A percentile compares a stretch with the other conserved stretches of the same genome.
These are phyloP conservation scores for Byasa hedistus DNA, from an alignment of 2,888 invertebrate genomes.

Conservation along the genomic window DNA sequence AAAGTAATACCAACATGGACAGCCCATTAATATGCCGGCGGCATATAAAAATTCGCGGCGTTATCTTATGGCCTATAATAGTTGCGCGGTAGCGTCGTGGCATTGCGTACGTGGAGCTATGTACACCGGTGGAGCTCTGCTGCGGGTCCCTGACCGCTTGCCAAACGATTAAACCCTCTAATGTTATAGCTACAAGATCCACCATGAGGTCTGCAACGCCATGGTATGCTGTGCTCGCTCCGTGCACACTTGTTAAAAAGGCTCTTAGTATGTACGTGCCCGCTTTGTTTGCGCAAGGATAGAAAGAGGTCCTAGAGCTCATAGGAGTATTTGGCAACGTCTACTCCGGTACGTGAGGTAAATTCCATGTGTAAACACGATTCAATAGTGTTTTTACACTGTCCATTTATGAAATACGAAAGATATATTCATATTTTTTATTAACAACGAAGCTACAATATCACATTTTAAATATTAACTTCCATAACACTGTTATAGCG, in stretches of 20 bases:
- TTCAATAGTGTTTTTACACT: slow-evolving; percentile 16
- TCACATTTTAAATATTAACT: too few species aligned
- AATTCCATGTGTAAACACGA: slow-evolving; percentile 25
- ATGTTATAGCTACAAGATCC: slow-evolving; percentile 1
- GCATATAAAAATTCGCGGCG: slow-evolving; percentile 54
- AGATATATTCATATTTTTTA: too few species aligned
- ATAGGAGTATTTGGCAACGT: slow-evolving; percentile 34
- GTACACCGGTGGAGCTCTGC: slow-evolving; percentile 37
- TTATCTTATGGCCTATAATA: slow-evolving; percentile 49
- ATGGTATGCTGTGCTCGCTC: slow-evolving; percentile 12
- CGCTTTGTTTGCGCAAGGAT: slow-evolving; percentile 51
- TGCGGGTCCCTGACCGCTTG: neutral
- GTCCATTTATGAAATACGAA: neutral
- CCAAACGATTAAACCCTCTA: slow-evolving; percentile 15
- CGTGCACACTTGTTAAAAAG: slow-evolving; percentile 24
- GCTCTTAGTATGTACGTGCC: slow-evolving; percentile 47
- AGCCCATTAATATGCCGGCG: slow-evolving; percentile 41
- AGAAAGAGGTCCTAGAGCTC: slow-evolving; percentile 47
- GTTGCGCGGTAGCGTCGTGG: slow-evolving; percentile 48
- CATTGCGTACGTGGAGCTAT: slow-evolving; percentile 41
- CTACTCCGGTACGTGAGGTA: slow-evolving; percentile 28
- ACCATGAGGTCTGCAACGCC: slow-evolving; percentile 1
- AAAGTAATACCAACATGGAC: slow-evolving; percentile 42
- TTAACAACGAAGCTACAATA: too few species aligned
- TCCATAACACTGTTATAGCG: too few species aligned